Conservation (phyloP, 2,113 vertebrate species). For the Danionella cerebrum region DNA sequence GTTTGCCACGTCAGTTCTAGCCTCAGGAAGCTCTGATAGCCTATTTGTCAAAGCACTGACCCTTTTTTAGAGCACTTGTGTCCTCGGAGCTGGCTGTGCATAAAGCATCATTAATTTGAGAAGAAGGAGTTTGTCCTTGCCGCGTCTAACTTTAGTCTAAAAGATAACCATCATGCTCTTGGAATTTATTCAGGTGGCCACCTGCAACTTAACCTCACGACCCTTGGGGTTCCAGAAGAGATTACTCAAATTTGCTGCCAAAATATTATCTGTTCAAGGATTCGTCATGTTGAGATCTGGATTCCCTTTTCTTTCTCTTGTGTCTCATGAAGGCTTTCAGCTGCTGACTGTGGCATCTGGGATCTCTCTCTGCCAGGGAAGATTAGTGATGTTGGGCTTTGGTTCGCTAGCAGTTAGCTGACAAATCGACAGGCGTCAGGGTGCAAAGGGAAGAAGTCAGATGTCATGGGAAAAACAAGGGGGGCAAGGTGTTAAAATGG, state of each 20-base stretch:
- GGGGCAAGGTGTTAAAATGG: not conserved
- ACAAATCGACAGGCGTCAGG: not conserved
- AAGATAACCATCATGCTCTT: slow-evolving; percentile 4
- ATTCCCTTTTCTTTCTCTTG: not conserved
- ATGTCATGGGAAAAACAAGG: not conserved
- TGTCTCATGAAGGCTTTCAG: not conserved
- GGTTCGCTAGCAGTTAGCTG: not conserved
- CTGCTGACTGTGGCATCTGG: not conserved
- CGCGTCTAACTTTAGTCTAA: not conserved
- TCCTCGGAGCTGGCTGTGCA: slow-evolving; percentile 7
- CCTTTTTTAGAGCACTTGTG: slow-evolving; percentile 1
- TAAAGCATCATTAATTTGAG: slow-evolving; percentile 18
- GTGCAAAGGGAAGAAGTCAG: not conserved
- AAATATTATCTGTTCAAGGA: not conserved
- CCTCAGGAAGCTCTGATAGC: not conserved
- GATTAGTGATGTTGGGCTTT: not conserved
- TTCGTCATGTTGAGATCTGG: not conserved
- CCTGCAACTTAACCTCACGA: slow-evolving; percentile 3
- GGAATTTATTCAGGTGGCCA: not conserved
- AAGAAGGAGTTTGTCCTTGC: slow-evolving; percentile 22
- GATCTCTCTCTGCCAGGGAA: not conserved
- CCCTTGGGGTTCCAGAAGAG: not conserved
- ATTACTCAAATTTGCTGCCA: not conserved
- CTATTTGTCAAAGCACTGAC: slow-evolving; percentile 12
- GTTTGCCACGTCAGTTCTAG: not conserved